phyloP scores from a whole-genome alignment of 2,113 vertebrate genomes.

The Engystomops pustulosus region DNA sequence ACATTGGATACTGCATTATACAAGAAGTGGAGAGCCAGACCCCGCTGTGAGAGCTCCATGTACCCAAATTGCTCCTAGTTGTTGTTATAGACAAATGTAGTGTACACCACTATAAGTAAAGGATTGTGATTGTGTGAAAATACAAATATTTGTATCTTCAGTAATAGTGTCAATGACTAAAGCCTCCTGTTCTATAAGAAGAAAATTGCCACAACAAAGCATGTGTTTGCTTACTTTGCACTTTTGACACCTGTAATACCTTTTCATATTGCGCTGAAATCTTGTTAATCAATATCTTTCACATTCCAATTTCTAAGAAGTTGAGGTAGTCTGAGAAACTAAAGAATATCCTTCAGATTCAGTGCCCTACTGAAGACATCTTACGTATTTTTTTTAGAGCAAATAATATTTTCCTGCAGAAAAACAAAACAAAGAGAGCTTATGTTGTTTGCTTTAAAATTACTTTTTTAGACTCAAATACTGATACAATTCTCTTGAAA shows the following conservation, averaged over 20 bases:
- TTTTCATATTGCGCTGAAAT: slow-evolving; percentile 57
- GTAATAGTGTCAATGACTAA: slow-evolving; percentile 20
- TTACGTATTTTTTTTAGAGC: slow-evolving; percentile 19
- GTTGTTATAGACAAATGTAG: background rate
- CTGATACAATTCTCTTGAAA: background rate
- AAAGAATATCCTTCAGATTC: slow-evolving; percentile 40
- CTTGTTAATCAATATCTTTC: slow-evolving; percentile 57
- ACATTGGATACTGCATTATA: no score
- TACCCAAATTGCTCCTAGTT: no score
- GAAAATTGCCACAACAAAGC: slow-evolving; percentile 46
- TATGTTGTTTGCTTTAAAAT: slow-evolving; percentile 41
- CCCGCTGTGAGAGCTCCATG: no score
- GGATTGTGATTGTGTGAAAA: background rate
- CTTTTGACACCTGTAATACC: slow-evolving; percentile 58
- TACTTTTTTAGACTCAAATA: background rate
- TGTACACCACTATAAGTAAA: background rate
- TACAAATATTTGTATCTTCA: background rate
- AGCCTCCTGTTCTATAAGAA: background rate
- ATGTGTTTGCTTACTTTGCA: slow-evolving; percentile 55
- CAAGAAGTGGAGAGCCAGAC: no score
- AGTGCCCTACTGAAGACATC: slow-evolving; percentile 8
- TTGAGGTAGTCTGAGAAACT: background rate
- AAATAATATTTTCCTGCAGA: slow-evolving; percentile 42
- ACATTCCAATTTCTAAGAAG: slow-evolving; percentile 51
- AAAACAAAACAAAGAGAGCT: slow-evolving; percentile 11